Evolutionary conservation across 2,797 vertebrate genomes (phyloP).

Genomic region (Cheirogaleus major): DNA sequence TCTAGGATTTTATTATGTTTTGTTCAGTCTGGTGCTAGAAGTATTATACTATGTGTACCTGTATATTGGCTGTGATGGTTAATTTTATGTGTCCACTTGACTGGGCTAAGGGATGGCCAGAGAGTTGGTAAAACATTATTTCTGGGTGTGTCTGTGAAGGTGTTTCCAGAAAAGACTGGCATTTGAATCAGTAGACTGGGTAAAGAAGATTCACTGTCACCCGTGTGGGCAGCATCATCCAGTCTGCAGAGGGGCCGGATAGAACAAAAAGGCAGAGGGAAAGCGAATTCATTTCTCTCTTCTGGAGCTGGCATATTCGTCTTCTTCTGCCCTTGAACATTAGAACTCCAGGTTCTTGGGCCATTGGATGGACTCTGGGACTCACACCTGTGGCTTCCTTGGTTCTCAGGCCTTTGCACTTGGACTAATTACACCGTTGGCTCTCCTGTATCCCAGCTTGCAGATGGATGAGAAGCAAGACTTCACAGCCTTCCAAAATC

Average conservation of each 20-base stretch:
- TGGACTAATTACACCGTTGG: background rate
- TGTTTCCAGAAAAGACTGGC: background rate
- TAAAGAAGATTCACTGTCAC: background rate
- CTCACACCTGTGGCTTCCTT: background rate
- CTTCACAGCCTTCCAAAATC: background rate
- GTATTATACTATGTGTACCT: background rate
- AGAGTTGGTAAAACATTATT: background rate
- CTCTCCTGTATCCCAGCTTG: background rate
- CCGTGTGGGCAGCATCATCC: background rate
- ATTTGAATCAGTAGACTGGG: background rate
- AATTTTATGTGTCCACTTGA: background rate
- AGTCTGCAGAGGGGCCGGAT: background rate
- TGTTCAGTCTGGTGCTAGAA: background rate
- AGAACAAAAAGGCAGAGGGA: background rate
- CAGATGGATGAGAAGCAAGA: no score
- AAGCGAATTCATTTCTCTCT: background rate
- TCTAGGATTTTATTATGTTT: background rate
- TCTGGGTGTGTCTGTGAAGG: background rate
- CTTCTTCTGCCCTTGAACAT: no score
- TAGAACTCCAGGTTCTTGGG: background rate
- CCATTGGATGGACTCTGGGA: rapidly evolving
- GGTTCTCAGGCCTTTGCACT: background rate
- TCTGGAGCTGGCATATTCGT: background rate
- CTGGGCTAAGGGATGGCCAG: background rate
- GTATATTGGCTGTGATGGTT: background rate